Base-by-base conservation (phyloP, 1,140 invertebrate genomes). In the Drosophila eugracilis region DNA sequence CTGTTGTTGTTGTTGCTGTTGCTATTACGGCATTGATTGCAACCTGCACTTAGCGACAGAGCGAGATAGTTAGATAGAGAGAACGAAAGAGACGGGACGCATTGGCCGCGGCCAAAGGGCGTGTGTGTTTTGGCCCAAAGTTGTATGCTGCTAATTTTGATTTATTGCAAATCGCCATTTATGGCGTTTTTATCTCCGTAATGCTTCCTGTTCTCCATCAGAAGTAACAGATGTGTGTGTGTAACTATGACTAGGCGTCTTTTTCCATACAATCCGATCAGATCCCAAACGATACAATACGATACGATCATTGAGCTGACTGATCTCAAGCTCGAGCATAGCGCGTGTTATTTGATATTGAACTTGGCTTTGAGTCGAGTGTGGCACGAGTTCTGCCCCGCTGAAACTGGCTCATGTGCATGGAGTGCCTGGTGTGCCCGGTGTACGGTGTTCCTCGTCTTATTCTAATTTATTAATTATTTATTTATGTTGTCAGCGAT, bases 401-500 rank as follows among this genome's bases (percentile, higher is more conserved):
- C 54, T n/a, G n/a, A 52, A 59, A 57, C 75, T 75, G 48, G 58
- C 75, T 78, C 72, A 60, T 22, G 47, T 74, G 53, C 62, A 30
- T 41, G 41, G n/a, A n/a, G n/a, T n/a, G n/a, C n/a, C n/a, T n/a
- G n/a, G n/a, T n/a, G n/a, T n/a, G n/a, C n/a, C n/a, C n/a, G n/a
- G n/a, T n/a, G n/a, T n/a, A n/a, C n/a, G n/a, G 28, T 42, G 70
- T 58, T 65, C 63, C 53, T 66, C 78, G 59, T 67, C 63, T 75
- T 70, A 77, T 86, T 85, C 81, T 86, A 86, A 84, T 84, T 85
- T 78, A 66, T 73, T 63, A 76, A 60, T 73, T 86, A 73, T 66
- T 88, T 80, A 66, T 86, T 88, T 78, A 86, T 86, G 83, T 75
- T 86, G 78, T 88, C 83, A 83, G 55, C 74, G 57, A 28, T 37